Evolutionary conservation across 2,797 vertebrate species (phyloP).

Genomic region (Syncerus caffer): DNA sequence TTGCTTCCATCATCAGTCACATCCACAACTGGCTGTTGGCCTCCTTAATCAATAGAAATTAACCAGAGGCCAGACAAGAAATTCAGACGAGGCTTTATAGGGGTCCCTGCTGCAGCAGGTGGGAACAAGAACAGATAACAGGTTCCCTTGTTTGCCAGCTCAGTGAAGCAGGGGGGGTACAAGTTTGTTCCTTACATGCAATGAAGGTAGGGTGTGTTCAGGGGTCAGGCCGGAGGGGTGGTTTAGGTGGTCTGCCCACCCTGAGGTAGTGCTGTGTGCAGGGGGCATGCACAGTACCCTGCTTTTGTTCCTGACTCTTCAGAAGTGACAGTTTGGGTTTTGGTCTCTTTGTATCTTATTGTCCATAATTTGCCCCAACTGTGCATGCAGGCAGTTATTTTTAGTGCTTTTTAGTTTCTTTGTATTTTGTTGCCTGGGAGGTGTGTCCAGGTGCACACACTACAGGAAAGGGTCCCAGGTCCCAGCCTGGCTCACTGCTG

Average conservation of each 20-base stretch:
- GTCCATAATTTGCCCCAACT: neutral
- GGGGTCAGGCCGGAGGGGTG: neutral
- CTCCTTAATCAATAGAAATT: neutral
- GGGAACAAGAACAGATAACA: neutral
- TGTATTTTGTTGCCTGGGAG: neutral
- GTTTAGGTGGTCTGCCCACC: neutral
- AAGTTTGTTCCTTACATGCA: neutral
- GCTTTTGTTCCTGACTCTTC: neutral
- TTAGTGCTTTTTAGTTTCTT: neutral
- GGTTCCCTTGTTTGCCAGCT: neutral
- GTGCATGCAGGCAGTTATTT: neutral
- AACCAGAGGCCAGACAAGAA: neutral
- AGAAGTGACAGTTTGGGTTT: neutral
- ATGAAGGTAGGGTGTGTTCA: neutral
- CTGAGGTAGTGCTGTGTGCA: neutral
- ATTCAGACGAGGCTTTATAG: neutral
- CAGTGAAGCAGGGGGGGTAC: rapidly evolving
- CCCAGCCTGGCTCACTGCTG: neutral
- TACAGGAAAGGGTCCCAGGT: neutral
- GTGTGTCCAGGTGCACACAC: neutral
- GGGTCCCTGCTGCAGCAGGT: neutral
- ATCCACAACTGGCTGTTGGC: neutral
- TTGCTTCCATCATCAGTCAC: neutral
- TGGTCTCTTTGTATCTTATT: neutral
- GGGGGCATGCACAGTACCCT: neutral